phyloP scores from a whole-genome alignment of 2,113 vertebrate genomes.

The Calypte anna region DNA sequence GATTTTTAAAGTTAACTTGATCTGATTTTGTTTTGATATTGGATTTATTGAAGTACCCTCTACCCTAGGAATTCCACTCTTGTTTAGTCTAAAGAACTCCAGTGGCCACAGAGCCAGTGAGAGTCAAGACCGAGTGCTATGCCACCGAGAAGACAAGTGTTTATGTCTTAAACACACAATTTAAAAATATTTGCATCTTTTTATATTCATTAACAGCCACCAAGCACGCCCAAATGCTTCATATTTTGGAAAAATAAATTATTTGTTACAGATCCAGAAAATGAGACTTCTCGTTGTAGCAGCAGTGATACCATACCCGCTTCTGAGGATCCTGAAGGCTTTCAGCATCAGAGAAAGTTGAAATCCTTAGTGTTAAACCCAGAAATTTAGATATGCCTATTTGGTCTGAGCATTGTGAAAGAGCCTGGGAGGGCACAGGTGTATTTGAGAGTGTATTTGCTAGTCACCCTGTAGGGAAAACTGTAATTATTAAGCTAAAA shows the following conservation, averaged over 20 bases:
- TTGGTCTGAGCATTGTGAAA: not conserved
- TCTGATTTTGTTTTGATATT: conserved; percentile 55
- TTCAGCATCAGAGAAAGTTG: not conserved
- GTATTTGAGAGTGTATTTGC: accelerated
- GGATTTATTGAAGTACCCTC: conserved; percentile 15
- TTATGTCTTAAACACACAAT: not conserved
- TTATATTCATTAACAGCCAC: not conserved
- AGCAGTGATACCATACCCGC: accelerated
- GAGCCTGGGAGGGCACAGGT: not conserved
- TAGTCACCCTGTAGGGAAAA: not conserved
- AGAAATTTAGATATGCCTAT: not conserved
- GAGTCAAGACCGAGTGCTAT: conserved; percentile 10
- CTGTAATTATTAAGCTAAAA: not conserved
- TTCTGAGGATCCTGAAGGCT: not conserved
- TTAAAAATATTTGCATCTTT: not conserved
- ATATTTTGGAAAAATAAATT: not conserved
- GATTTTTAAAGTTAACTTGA: conserved; percentile 10
- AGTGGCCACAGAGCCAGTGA: not conserved
- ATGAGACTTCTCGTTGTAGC: not conserved
- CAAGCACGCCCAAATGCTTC: not conserved
- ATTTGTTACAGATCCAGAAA: not conserved
- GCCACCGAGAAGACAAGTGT: not conserved
- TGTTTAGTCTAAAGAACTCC: conserved; percentile 48
- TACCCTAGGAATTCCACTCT: conserved; percentile 13
- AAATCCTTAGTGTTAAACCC: not conserved